phyloP scores from a whole-genome alignment of 2,113 vertebrate species.

The Hepsetus odoe region DNA sequence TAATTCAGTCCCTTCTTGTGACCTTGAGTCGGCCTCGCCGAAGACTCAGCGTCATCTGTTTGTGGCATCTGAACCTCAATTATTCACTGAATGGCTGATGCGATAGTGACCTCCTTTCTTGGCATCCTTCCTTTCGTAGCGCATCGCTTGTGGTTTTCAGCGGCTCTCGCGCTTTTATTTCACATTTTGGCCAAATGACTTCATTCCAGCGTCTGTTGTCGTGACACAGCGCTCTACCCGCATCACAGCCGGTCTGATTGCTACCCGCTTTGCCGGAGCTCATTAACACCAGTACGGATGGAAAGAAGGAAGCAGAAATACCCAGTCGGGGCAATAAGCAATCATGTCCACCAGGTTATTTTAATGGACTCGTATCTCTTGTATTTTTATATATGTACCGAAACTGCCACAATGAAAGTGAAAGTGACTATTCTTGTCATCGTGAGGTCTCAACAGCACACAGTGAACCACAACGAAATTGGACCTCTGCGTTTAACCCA shows the following conservation, averaged over 20 bases:
- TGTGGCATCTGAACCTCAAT: conserved; percentile 36
- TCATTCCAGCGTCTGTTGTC: neutral
- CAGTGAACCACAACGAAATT: no score
- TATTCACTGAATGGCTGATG: conserved; percentile 11
- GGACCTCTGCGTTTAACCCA: no score
- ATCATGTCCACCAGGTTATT: neutral
- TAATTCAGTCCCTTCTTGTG: conserved; percentile 37
- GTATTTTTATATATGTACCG: no score
- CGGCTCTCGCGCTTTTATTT: neutral
- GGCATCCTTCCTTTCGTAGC: no score
- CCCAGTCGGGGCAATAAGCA: neutral
- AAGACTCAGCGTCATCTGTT: conserved; percentile 36
- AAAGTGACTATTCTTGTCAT: no score
- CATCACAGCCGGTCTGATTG: neutral
- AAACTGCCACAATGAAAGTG: no score
- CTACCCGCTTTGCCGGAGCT: neutral
- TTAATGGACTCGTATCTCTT: no score
- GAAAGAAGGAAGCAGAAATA: neutral
- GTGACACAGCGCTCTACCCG: neutral
- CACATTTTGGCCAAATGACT: neutral
- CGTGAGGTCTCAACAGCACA: no score
- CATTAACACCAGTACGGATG: neutral
- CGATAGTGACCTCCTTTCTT: neutral
- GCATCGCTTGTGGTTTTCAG: no score
- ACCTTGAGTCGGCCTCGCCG: conserved; percentile 32